Evolutionary conservation across 2,797 vertebrate species (phyloP).

Genomic region (Gallinago solitaria): DNA sequence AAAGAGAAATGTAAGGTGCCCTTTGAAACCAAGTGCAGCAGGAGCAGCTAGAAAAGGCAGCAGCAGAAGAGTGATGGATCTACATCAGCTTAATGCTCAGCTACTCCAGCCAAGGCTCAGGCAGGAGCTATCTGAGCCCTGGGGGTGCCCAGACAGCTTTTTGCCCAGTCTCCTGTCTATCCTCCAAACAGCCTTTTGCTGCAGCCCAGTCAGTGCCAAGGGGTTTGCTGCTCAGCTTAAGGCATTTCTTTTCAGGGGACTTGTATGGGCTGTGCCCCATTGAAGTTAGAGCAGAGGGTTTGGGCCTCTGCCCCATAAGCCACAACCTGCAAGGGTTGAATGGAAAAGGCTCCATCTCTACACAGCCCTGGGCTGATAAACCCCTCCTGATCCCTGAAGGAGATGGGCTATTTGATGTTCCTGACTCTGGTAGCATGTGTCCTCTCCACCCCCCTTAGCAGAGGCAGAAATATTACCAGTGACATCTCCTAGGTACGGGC

Average conservation of each 20-base stretch:
- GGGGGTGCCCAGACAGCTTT: neutral
- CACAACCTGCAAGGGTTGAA: neutral
- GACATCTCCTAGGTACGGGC: neutral
- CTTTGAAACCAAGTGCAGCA: neutral
- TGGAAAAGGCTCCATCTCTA: neutral
- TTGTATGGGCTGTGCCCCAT: neutral
- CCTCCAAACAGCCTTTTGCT: neutral
- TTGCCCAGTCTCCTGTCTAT: neutral
- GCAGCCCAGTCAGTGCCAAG: neutral
- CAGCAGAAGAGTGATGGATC: neutral
- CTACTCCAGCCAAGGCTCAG: neutral
- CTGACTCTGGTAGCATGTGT: neutral
- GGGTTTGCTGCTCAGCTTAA: neutral
- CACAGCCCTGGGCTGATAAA: neutral
- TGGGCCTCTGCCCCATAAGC: neutral
- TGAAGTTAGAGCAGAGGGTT: neutral
- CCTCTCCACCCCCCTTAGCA: neutral
- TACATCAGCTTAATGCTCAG: neutral
- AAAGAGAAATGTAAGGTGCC: neutral
- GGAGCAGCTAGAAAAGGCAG: neutral
- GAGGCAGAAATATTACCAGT: neutral
- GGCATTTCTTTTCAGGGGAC: neutral
- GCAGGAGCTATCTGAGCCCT: neutral
- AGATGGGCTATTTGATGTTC: neutral
- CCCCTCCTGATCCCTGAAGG: neutral